Evolutionary conservation across 2,888 invertebrate species (phyloP).

Genomic region (Hoplodrina ambigua): DNA sequence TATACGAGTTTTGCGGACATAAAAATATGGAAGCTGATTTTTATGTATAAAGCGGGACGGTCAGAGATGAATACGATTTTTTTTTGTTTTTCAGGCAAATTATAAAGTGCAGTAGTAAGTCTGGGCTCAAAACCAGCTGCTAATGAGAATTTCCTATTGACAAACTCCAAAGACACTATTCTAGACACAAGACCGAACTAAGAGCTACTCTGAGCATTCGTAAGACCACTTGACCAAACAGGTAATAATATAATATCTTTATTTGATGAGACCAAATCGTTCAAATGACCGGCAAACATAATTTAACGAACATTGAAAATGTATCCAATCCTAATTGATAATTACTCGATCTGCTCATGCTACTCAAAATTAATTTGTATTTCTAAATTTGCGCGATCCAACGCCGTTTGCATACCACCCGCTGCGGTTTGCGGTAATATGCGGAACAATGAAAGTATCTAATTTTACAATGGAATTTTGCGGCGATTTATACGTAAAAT

Average conservation of each 20-base stretch:
- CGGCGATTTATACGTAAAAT: background rate
- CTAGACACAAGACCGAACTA: too few species aligned
- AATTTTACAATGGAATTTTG: slow-evolving; percentile 11
- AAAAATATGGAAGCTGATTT: too few species aligned
- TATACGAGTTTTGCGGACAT: too few species aligned
- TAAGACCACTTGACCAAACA: background rate
- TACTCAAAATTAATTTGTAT: slow-evolving; percentile 9
- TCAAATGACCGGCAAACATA: background rate
- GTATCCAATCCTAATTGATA: slow-evolving; percentile 10
- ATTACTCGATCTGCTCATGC: slow-evolving; percentile 6
- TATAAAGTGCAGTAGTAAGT: too few species aligned
- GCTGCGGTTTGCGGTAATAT: slow-evolving; percentile 12
- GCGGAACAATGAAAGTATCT: slow-evolving; percentile 7
- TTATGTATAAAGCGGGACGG: too few species aligned
- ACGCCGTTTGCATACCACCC: slow-evolving; percentile 20
- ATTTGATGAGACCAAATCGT: background rate
- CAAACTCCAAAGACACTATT: too few species aligned
- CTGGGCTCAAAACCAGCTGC: too few species aligned
- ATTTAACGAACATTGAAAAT: background rate
- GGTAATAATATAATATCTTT: background rate
- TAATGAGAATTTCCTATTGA: too few species aligned
- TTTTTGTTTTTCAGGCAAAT: too few species aligned
- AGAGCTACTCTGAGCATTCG: too few species aligned
- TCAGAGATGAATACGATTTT: too few species aligned
- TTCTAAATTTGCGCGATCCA: slow-evolving; percentile 4